phyloP scores from a whole-genome alignment of 2,113 vertebrate species.

The Dendrocopos noguchii region DNA sequence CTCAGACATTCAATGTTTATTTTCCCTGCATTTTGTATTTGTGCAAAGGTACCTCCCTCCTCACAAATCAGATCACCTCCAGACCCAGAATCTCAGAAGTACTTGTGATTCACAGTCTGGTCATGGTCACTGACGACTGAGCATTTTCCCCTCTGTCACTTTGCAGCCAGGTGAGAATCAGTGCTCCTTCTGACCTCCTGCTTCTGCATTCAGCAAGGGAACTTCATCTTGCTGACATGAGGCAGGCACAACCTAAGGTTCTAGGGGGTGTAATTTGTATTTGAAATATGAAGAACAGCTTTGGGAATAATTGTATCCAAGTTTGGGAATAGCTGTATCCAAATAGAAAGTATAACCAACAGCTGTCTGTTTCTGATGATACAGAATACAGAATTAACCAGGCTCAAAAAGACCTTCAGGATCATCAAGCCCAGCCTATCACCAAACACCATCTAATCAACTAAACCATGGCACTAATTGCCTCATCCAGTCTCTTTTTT shows the following conservation, averaged over 20 bases:
- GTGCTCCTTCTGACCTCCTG: neutral
- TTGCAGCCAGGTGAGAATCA: neutral
- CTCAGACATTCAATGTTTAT: neutral
- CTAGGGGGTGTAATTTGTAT: neutral
- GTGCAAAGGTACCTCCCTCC: fast-evolving
- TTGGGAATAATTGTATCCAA: neutral
- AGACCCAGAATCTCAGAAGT: neutral
- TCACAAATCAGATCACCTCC: neutral
- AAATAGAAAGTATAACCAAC: neutral
- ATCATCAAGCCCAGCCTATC: too few relatives aligned
- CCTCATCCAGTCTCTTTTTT: too few relatives aligned
- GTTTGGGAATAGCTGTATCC: neutral
- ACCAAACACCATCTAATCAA: too few relatives aligned
- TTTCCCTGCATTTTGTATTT: neutral
- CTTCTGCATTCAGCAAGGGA: neutral
- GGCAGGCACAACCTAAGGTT: too few relatives aligned
- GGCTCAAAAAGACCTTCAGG: too few relatives aligned
- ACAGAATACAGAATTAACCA: too few relatives aligned
- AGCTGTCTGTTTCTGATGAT: too few relatives aligned
- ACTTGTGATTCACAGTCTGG: neutral
- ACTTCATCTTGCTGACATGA: fast-evolving
- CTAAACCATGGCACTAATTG: too few relatives aligned
- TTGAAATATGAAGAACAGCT: neutral
- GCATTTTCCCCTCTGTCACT: too few relatives aligned
- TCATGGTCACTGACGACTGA: neutral